Conservation (phyloP, 1,140 invertebrate genomes). For the Listronotus oregonensis region DNA sequence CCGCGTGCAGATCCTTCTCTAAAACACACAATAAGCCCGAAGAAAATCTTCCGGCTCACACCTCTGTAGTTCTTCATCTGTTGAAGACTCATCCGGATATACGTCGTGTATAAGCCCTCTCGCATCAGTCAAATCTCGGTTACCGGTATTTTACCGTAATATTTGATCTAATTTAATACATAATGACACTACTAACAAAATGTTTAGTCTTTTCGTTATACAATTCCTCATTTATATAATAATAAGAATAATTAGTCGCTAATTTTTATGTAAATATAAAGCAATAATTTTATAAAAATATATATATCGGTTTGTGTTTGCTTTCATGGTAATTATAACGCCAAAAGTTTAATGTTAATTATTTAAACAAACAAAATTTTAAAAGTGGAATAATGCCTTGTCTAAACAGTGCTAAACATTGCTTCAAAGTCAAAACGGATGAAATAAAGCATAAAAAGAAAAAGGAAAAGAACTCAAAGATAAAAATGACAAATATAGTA, state of each 20-base stretch:
- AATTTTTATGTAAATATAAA: slow-evolving; percentile 22
- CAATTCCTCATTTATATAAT: slow-evolving; percentile 12
- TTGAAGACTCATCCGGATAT: slow-evolving; percentile 24
- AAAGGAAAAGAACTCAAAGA: slow-evolving; percentile 20
- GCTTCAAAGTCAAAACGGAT: slow-evolving; percentile 27
- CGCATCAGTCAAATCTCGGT: slow-evolving; percentile 25
- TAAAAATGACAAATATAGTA: slow-evolving; percentile 26
- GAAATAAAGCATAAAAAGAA: slow-evolving; percentile 30
- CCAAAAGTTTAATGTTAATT: background rate
- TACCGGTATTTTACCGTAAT: slow-evolving; percentile 30
- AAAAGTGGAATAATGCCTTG: slow-evolving; percentile 15
- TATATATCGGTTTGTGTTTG: slow-evolving; percentile 6
- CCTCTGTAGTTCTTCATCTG: slow-evolving; percentile 40
- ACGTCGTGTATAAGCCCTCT: background rate
- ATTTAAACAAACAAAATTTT: background rate
- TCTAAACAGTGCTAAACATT: slow-evolving; percentile 31
- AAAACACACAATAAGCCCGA: slow-evolving; percentile 40
- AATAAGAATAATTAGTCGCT: slow-evolving; percentile 1
- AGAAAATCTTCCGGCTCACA: slow-evolving; percentile 43
- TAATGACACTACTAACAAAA: slow-evolving; percentile 25
- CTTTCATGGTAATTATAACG: slow-evolving; percentile 11
- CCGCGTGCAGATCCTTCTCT: slow-evolving; percentile 33
- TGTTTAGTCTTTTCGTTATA: slow-evolving; percentile 27
- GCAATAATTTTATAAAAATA: background rate
- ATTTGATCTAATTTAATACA: slow-evolving; percentile 39